Evolutionary conservation across 2,113 vertebrate species (phyloP), one percentile per base, ranked within the genome.

Genomic region (Calidris pugnax): DNA sequence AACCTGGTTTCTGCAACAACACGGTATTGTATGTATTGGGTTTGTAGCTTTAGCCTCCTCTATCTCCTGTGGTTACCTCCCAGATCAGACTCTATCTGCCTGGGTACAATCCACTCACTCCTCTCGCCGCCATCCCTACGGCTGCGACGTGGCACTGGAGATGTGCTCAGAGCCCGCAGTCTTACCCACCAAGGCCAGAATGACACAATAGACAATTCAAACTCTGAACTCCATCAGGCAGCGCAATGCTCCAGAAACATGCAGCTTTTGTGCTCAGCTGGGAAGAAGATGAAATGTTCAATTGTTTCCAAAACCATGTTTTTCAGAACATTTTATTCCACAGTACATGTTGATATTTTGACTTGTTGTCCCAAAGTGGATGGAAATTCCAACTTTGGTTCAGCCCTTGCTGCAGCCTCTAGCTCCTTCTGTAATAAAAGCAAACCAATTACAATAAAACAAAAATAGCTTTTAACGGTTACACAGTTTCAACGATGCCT

Each of bases 111-210:
- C 9, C 19, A 30, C 7, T n/a, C 7, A 10, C 17, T 73, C 7
- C 48, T 89, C 64, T 74, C 4, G 0, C 14, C 0, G 1, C 6
- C 56, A 72, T 57, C 35, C 57, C 60, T 24, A 43, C 1, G 0
- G 11, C 87, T 79, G 24, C 0, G 0, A 18, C 4, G 23, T 0
- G 2, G 62, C 2, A 0, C 75, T 43, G n/a, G 39, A 74, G 50
- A 69, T 2, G 0, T 1, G 1, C 37, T n/a, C 82, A 28, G 50
- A 41, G 22, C 57, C 39, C 0, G 0, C 4, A 3, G n/a, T 17
- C 56, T 37, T 17, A 63, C 30, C 37, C 15, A 0, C n/a, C 22
- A 4, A 45, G 53, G 50, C 21, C 45, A 50, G 69, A 26, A 33
- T 17, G 59, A 53, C 83, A 90, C 80, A 50, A 50, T 17, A 30